Conservation (phyloP, 2,113 vertebrate species). For the Lonchura striata region DNA sequence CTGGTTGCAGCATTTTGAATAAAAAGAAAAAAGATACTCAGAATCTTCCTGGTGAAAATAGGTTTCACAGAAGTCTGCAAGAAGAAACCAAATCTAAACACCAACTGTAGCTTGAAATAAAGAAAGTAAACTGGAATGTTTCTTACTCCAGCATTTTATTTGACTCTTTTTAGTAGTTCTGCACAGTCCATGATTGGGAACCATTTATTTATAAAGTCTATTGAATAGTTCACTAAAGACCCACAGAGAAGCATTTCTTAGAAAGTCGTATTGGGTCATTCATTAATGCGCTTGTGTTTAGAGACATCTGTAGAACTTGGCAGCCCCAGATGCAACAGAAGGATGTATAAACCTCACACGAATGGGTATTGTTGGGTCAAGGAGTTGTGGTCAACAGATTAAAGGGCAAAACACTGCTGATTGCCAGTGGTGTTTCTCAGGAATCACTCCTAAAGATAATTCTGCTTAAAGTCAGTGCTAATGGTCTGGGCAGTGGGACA, state of each 20-base stretch:
- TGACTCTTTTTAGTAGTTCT: accelerated
- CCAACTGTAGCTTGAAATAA: background rate
- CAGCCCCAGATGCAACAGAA: background rate
- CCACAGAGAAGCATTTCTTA: background rate
- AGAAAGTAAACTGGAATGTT: accelerated
- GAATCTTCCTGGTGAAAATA: background rate
- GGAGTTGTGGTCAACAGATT: background rate
- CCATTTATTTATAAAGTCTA: background rate
- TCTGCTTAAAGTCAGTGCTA: background rate
- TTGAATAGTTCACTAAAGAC: background rate
- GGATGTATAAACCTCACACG: background rate
- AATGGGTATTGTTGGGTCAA: background rate
- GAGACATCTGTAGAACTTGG: background rate
- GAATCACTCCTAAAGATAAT: background rate
- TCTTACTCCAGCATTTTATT: background rate
- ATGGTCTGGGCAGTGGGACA: background rate
- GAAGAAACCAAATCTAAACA: background rate
- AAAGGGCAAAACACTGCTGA: background rate
- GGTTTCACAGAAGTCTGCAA: background rate
- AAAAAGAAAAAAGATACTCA: background rate
- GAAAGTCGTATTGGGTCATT: background rate
- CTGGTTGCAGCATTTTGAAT: background rate
- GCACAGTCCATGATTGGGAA: background rate
- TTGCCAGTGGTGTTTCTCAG: background rate
- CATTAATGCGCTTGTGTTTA: background rate